A percentile compares a stretch with the other conserved stretches of the same genome.
Evolutionary conservation across 1,140 invertebrate genomes (phyloP).

Genomic region (Neodiprion fabricii): DNA sequence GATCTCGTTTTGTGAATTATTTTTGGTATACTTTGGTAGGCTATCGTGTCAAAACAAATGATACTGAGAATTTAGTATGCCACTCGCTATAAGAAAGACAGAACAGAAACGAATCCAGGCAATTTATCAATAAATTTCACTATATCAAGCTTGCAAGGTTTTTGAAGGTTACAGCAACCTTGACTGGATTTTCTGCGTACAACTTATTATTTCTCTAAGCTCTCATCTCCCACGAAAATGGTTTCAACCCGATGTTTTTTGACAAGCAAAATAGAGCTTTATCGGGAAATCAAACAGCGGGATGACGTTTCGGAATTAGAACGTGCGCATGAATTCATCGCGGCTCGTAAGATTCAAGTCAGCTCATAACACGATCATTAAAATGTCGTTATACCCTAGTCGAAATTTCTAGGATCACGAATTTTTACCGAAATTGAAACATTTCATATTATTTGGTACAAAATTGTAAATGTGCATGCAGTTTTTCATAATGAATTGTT

Average conservation of each 20-base stretch:
- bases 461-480: not conserved
- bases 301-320: constrained; percentile 28
- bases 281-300: constrained; percentile 28
- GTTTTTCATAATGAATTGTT: constrained; percentile 8
- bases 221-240: constrained; percentile 25
- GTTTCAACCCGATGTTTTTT: constrained; percentile 29
- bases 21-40: too few species aligned
- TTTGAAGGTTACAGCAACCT: too few species aligned
- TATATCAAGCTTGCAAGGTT: too few species aligned
- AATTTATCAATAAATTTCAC: too few species aligned
- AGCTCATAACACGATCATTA: not conserved
- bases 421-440: not conserved
- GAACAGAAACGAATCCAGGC: too few species aligned
- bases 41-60: too few species aligned
- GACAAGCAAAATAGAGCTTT: constrained; percentile 24
- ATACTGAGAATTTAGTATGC: too few species aligned
- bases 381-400: not conserved
- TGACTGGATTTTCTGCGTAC: too few species aligned
- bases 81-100: too few species aligned
- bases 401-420: not conserved
- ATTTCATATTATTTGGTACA: constrained; percentile 7
- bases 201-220: too few species aligned
- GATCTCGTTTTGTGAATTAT: too few species aligned
- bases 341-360: constrained; percentile 47
- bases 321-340: constrained; percentile 31